phyloP scores from a whole-genome alignment of 2,797 vertebrate species.

The Ctenochaetus hawaiiensis region DNA sequence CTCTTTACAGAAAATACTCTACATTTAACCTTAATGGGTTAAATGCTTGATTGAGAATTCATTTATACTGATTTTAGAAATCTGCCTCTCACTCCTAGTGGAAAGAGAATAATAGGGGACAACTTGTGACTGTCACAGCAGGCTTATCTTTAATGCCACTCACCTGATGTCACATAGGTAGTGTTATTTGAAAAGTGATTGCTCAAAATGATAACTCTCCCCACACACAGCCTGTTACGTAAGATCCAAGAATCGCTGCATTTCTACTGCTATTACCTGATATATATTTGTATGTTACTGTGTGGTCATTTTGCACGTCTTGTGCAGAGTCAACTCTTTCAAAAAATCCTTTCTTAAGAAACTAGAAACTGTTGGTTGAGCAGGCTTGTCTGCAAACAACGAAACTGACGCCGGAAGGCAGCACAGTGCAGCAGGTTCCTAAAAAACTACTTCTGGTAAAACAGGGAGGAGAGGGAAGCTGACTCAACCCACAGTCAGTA shows the following conservation, averaged over 20 bases:
- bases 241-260: constrained; percentile 2
- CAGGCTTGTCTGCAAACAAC: constrained; percentile 54
- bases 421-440: constrained; percentile 69
- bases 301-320: background rate
- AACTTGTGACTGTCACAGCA: constrained; percentile 10
- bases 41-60: constrained; percentile 4
- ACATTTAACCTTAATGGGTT: background rate
- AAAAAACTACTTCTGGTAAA: constrained; percentile 75
- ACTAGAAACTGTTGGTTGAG: constrained; percentile 43
- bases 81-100: constrained; percentile 13
- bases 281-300: background rate
- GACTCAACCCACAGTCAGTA: constrained; percentile 69
- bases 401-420: constrained; percentile 60
- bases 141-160: constrained; percentile 14
- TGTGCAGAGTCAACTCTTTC: constrained; percentile 6
- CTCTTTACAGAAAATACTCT: background rate
- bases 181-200: background rate
- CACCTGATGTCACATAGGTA: constrained; percentile 18
- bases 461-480: constrained; percentile 67
- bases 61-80: constrained; percentile 9
- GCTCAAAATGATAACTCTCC: constrained; percentile 5
- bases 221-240: constrained; percentile 1
- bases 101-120: background rate
- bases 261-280: constrained; percentile 3
- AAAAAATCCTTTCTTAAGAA: constrained; percentile 44